Evolutionary conservation across 2,113 vertebrate species (phyloP).

Genomic region (Sphaerodactylus townsendi): DNA sequence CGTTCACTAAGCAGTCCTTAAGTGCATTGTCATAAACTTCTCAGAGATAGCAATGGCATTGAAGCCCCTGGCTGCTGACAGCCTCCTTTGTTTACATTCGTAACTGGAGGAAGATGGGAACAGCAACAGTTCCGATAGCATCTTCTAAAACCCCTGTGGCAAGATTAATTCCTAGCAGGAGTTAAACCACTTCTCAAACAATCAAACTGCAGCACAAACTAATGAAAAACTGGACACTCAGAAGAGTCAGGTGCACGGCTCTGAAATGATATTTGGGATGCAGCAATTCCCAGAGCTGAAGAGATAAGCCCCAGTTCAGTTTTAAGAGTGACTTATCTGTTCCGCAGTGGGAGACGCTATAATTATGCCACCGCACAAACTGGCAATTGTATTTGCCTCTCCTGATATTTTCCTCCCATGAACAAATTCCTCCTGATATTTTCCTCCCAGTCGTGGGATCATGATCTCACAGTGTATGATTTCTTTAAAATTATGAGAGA

Average conservation of each 20-base stretch:
- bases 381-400: not conserved
- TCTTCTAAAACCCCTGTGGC: not conserved
- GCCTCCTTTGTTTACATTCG: not conserved
- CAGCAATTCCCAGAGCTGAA: not conserved
- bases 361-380: not conserved
- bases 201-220: not conserved
- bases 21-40: not conserved
- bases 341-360: not conserved
- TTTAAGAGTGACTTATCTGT: not conserved
- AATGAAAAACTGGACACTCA: not conserved
- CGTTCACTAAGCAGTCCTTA: not conserved
- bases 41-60: constrained; percentile 3
- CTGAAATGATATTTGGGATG: not conserved
- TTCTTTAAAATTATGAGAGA: not conserved
- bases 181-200: not conserved
- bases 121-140: not conserved
- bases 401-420: not conserved
- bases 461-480: not conserved
- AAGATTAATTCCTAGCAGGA: no score
- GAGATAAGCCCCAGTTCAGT: not conserved
- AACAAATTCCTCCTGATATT: not conserved
- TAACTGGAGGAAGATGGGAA: not conserved
- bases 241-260: not conserved
- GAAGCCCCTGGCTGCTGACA: not conserved
- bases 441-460: not conserved